Percentiles rank a stretch among this genome's conserved stretches.
Evolutionary conservation across 2,888 invertebrate species (phyloP).

Genomic region (Melanophora roralis): DNA sequence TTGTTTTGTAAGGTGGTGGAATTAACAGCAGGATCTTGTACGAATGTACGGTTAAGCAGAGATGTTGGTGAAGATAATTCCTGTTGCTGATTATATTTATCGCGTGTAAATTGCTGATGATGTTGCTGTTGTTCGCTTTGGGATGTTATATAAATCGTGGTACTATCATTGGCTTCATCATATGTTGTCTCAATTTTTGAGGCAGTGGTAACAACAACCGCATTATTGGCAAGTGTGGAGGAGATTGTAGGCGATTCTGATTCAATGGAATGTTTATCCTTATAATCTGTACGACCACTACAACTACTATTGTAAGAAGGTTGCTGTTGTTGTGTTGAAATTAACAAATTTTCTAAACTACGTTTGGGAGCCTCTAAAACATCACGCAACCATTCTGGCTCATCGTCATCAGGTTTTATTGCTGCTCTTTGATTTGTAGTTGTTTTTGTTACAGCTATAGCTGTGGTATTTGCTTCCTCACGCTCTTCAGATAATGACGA

Average conservation of each 20-base stretch:
- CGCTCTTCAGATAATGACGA: conserved; percentile 63
- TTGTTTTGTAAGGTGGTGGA: conserved; percentile 25
- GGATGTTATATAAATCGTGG: conserved; percentile 63
- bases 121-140: conserved; percentile 52
- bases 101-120: conserved; percentile 29
- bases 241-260: conserved; percentile 45
- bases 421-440: conserved; percentile 69
- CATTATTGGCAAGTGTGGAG: conserved; percentile 52
- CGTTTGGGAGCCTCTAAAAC: conserved; percentile 79
- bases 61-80: conserved; percentile 47
- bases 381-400: conserved; percentile 80
- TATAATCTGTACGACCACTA: conserved; percentile 21
- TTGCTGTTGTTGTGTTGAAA: conserved; percentile 59
- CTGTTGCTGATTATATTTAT: conserved; percentile 34
- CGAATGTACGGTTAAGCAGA: conserved; percentile 62
- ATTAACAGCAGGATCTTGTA: conserved; percentile 66
- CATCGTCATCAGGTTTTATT: conserved; percentile 79
- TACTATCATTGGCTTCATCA: conserved; percentile 68
- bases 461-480: conserved; percentile 54
- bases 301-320: not conserved
- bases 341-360: conserved; percentile 73
- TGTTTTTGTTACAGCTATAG: conserved; percentile 57
- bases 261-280: conserved; percentile 63
- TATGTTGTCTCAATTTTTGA: conserved; percentile 68
- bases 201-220: conserved; percentile 64